These are phyloP conservation scores for Galaxea fascicularis DNA, from an alignment of 92 coral and sea anemone species.

Conservation along the genomic window DNA sequence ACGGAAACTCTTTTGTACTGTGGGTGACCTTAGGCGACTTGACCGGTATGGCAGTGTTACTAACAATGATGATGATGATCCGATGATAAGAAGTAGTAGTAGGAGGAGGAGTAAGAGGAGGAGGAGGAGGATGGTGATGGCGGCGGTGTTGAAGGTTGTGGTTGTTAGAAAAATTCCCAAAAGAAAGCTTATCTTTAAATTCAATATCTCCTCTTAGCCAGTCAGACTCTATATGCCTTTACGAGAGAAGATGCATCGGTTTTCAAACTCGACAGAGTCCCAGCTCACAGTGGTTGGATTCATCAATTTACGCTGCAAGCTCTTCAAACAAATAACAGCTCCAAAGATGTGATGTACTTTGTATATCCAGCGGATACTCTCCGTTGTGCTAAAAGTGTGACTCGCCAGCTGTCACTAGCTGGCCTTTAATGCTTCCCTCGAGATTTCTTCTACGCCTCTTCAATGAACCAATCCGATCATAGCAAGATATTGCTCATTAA, in stretches of 20 bases:
- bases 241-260: conserved; percentile 38
- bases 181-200: not conserved
- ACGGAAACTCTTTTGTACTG: too few species aligned
- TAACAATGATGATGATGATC: too few species aligned
- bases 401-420: conserved; percentile 20
- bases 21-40: too few species aligned
- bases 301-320: conserved; percentile 67
- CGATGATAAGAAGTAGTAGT: too few species aligned
- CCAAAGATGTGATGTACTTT: conserved; percentile 59
- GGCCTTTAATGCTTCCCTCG: conserved; percentile 43
- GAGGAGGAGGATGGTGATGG: too few species aligned
- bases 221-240: conserved; percentile 44
- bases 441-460: conserved; percentile 61
- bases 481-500: conserved; percentile 52
- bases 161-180: not conserved
- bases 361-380: conserved; percentile 37
- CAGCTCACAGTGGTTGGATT: conserved; percentile 63
- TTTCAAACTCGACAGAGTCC: conserved; percentile 64
- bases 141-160: too few species aligned
- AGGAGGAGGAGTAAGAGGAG: too few species aligned
- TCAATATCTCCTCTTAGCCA: conserved; percentile 17
- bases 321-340: conserved; percentile 44
- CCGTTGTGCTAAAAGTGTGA: conserved; percentile 33
- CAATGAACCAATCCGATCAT: not conserved
- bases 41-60: too few species aligned